Evolutionary conservation across 2,888 invertebrate species (phyloP).

Genomic region (Tinea pellionella): DNA sequence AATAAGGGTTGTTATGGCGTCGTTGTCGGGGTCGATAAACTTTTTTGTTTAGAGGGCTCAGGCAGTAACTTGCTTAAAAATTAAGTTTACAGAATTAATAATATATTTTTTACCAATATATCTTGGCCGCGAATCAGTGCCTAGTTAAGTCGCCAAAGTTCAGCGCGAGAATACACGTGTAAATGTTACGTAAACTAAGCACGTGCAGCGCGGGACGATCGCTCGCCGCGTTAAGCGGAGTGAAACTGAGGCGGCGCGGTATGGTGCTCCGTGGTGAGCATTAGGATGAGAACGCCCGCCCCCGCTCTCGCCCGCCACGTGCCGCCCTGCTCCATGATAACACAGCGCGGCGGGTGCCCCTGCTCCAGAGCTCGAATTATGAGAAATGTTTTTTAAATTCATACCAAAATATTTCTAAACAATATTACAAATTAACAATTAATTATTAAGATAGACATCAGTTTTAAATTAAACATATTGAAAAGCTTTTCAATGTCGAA

Average conservation of each 20-base stretch:
- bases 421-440: background rate
- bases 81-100: background rate
- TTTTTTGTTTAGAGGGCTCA: slow-evolving; percentile 26
- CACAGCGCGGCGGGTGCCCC: slow-evolving; percentile 57
- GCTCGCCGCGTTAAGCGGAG: slow-evolving; percentile 54
- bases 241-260: slow-evolving; percentile 45
- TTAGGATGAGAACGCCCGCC: slow-evolving; percentile 23
- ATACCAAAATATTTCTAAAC: too few species aligned
- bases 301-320: slow-evolving; percentile 42
- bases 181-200: background rate
- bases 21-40: slow-evolving; percentile 58
- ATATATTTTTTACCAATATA: background rate
- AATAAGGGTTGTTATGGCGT: slow-evolving; percentile 61
- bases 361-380: slow-evolving; percentile 19
- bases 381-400: background rate
- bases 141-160: background rate
- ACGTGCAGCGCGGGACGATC: slow-evolving; percentile 44
- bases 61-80: background rate
- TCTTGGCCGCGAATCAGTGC: background rate
- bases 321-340: slow-evolving; percentile 32
- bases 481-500: background rate
- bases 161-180: slow-evolving; percentile 1
- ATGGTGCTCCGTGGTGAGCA: slow-evolving; percentile 13
- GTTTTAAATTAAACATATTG: background rate
- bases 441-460: background rate